These are phyloP conservation scores for Anabacerthia variegaticeps DNA, from an alignment of 2,797 vertebrate species.

Conservation along the genomic window DNA sequence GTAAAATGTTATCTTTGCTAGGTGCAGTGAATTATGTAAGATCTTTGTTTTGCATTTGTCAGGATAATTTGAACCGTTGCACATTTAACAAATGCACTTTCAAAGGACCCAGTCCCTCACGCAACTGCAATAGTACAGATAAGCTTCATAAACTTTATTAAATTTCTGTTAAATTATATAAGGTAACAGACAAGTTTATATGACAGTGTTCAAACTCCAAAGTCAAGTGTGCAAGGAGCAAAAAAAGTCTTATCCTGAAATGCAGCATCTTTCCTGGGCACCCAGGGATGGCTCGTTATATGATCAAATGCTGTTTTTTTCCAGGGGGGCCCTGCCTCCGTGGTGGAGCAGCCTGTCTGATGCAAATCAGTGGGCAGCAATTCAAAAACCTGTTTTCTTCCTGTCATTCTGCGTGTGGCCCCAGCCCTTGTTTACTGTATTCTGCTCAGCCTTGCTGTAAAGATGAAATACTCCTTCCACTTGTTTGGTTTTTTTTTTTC, in stretches of 20 bases:
- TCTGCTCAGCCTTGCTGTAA: not conserved
- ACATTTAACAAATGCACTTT: not conserved
- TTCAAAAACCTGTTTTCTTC: not conserved
- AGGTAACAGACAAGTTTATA: not conserved
- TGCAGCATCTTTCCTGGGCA: not conserved
- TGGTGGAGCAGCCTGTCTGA: not conserved
- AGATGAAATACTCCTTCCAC: not conserved
- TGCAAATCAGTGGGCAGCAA: constrained; percentile 9
- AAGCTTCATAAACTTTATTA: not conserved
- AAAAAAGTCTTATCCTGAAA: not conserved
- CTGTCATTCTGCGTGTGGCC: not conserved
- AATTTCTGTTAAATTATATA: not conserved
- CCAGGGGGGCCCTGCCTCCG: not conserved
- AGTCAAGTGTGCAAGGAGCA: not conserved
- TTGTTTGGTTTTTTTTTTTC: not conserved
- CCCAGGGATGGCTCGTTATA: not conserved
- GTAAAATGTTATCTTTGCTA: constrained; percentile 41
- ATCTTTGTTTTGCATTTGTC: constrained; percentile 32
- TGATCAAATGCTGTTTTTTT: not conserved
- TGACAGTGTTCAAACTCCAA: not conserved
- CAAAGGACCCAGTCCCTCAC: not conserved
- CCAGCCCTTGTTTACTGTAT: constrained; percentile 2
- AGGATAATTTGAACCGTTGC: not conserved
- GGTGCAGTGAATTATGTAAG: constrained; percentile 36
- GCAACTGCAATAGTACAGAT: not conserved